These are phyloP conservation scores for Lepilemur septentrionalis DNA, from an alignment of 2,797 vertebrate genomes.

Conservation along the genomic window DNA sequence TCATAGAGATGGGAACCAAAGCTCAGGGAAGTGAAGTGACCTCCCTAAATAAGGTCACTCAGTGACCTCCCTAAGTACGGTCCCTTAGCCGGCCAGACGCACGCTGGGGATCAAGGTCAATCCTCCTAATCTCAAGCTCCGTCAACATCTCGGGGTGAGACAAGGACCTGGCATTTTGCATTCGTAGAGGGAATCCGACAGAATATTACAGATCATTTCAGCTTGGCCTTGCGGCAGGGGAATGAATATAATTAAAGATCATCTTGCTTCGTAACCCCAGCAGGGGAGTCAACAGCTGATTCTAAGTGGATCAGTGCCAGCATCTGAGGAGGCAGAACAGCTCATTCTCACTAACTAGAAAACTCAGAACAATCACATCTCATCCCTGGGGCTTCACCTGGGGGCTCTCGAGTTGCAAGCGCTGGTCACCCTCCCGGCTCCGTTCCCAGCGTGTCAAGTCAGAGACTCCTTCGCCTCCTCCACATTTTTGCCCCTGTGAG, in stretches of 20 bases:
- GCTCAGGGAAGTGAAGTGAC: neutral
- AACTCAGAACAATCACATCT: neutral
- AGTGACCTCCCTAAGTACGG: neutral
- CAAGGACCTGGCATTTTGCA: neutral
- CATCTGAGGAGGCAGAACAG: neutral
- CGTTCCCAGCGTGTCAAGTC: rapidly evolving
- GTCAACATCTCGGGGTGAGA: neutral
- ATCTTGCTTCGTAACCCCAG: neutral
- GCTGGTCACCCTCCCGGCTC: neutral
- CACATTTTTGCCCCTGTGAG: neutral
- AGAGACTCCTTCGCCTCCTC: neutral
- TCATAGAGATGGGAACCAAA: neutral
- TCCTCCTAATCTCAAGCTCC: neutral
- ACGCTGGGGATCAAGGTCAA: neutral
- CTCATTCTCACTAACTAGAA: neutral
- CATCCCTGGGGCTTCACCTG: neutral
- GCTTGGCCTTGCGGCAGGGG: neutral
- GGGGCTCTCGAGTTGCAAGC: neutral
- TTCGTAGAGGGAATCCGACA: neutral
- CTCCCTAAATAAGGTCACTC: neutral
- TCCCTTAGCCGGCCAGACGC: neutral
- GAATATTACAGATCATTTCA: neutral
- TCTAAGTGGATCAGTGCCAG: neutral
- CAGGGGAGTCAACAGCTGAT: neutral
- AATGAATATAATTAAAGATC: neutral